phyloP scores from a whole-genome alignment of 1,140 invertebrate genomes.

The Aphelenchoides besseyi region DNA sequence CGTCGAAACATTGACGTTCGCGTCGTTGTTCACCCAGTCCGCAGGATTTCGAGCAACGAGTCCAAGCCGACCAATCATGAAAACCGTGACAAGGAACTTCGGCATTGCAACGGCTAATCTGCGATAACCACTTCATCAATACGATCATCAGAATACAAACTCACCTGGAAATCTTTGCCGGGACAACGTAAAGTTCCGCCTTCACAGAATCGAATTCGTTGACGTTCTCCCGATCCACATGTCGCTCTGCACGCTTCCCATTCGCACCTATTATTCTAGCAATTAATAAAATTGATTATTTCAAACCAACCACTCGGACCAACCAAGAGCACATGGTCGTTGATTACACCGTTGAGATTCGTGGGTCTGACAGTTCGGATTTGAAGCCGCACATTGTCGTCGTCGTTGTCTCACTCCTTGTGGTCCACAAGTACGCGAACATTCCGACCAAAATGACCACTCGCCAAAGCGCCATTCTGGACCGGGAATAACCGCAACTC shows the following conservation, averaged over 20 bases:
- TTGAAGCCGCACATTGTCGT: neutral
- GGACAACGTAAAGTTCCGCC: conserved; percentile 40
- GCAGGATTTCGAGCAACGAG: neutral
- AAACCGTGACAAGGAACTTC: neutral
- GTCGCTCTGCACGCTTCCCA: conserved; percentile 36
- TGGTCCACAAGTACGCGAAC: neutral
- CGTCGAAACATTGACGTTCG: neutral
- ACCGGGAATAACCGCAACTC: neutral
- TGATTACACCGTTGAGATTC: neutral
- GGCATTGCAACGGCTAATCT: conserved; percentile 10
- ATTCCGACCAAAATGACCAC: neutral
- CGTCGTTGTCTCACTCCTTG: neutral
- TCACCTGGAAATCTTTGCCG: conserved; percentile 39
- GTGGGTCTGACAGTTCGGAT: neutral
- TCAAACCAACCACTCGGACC: neutral
- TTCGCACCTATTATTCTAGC: conserved; percentile 27
- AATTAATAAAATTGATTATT: neutral
- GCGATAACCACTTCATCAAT: neutral
- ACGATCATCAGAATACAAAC: conserved; percentile 5
- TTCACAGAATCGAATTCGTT: conserved; percentile 43
- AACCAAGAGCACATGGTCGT: conserved; percentile 6
- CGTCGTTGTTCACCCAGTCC: conserved; percentile 64
- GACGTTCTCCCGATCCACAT: conserved; percentile 39
- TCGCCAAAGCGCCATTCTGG: neutral
- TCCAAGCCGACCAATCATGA: conserved; percentile 65